Percentiles rank a stretch among this genome's conserved stretches.
Evolutionary conservation across 2,113 vertebrate genomes (phyloP).

Genomic region (Nettapus auritus): DNA sequence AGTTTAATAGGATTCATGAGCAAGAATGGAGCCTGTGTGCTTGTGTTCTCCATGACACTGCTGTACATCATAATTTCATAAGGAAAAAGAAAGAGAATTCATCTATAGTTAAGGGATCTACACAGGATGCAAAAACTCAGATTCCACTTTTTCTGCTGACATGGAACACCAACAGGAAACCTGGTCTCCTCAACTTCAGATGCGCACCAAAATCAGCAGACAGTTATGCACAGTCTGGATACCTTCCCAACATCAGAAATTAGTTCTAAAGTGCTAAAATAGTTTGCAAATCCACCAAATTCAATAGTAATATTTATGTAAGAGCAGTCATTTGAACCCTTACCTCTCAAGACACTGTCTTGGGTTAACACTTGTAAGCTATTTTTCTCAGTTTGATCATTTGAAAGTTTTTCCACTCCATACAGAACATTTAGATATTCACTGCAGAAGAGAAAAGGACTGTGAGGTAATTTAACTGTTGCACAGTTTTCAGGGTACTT

Average conservation of each 20-base stretch:
- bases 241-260: not conserved
- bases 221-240: not conserved
- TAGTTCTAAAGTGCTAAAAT: not conserved
- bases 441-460: not conserved
- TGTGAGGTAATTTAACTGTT: not conserved
- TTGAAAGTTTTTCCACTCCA: not conserved
- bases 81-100: not conserved
- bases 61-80: not conserved
- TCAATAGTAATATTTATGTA: not conserved
- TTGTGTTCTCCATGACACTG: not conserved
- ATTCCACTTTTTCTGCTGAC: not conserved
- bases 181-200: fast-evolving
- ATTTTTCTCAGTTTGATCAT: not conserved
- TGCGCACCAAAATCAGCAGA: not conserved
- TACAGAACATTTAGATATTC: not conserved
- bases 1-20: not conserved
- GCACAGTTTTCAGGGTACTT: not conserved
- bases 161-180: not conserved
- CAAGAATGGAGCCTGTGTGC: not conserved
- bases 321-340: not conserved
- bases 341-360: not conserved
- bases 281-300: not conserved
- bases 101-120: not conserved
- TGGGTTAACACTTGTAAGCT: not conserved
- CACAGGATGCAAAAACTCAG: not conserved